These are phyloP conservation scores for Exaiptasia diaphana DNA, from an alignment of 64 coral and sea anemone species.

Conservation along the genomic window DNA sequence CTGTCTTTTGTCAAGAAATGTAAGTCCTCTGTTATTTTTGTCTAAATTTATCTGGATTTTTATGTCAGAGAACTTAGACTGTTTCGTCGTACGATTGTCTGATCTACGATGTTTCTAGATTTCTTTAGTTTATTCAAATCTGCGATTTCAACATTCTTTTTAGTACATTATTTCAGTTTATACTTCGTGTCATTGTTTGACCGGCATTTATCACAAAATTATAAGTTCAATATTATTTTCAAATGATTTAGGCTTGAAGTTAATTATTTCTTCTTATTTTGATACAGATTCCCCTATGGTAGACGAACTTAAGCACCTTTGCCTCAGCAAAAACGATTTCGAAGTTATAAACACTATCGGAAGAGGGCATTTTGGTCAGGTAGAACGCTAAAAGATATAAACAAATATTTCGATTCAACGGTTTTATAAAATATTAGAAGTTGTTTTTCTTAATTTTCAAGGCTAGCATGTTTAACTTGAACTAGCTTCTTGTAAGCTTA, in stretches of 20 bases:
- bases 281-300: slow-evolving; percentile 69
- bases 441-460: too few relatives aligned
- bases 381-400: not conserved
- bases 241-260: not conserved
- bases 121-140: too few relatives aligned
- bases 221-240: not conserved
- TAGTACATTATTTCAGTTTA: not conserved
- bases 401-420: not conserved
- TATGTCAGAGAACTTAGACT: not conserved
- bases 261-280: not conserved
- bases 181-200: not conserved
- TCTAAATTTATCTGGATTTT: not conserved
- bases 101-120: not conserved
- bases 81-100: not conserved
- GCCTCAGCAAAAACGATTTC: slow-evolving; percentile 84
- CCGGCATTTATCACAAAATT: not conserved
- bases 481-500: not conserved
- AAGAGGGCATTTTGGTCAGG: slow-evolving; percentile 98
- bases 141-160: not conserved
- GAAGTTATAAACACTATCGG: slow-evolving; percentile 87
- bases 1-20: slow-evolving; percentile 91
- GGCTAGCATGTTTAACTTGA: not conserved
- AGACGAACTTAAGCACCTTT: slow-evolving; percentile 65
- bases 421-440: too few relatives aligned
- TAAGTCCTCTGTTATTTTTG: slow-evolving; percentile 37